phyloP scores from a whole-genome alignment of 1,140 invertebrate species.

The Agrilus planipennis region DNA sequence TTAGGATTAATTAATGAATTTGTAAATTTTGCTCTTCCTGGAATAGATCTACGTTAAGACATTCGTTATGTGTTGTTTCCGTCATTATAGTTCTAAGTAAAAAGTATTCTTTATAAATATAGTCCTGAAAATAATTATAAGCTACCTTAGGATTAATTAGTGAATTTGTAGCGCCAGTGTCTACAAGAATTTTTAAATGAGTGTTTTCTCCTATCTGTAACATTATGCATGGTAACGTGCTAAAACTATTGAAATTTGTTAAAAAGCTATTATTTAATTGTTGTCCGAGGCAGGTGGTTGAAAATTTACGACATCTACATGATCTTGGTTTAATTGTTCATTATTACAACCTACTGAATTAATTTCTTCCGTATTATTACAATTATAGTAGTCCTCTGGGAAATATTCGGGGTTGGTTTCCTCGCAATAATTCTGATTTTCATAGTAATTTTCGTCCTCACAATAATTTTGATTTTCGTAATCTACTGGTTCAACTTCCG shows the following conservation, averaged over 20 bases:
- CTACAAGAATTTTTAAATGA: constrained; percentile 4
- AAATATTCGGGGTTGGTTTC: not conserved
- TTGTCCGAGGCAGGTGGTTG: constrained; percentile 3
- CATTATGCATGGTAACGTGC: constrained; percentile 2
- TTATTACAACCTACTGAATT: not conserved
- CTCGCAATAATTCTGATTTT: not conserved
- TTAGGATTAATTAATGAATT: constrained; percentile 3
- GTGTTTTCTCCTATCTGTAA: not conserved
- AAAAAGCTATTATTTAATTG: not conserved
- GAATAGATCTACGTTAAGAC: no score
- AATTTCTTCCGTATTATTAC: not conserved
- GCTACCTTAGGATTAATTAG: no score
- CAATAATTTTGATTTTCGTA: no score
- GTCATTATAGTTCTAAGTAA: no score
- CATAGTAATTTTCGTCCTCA: no score
- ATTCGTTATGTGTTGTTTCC: no score
- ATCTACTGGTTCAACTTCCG: no score
- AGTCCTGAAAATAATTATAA: no score
- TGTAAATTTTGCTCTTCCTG: no score
- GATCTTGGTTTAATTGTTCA: not conserved
- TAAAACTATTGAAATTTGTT: not conserved
- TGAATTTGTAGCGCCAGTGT: constrained; percentile 4
- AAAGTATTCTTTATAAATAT: no score
- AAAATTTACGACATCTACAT: not conserved
- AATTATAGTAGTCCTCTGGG: constrained; percentile 1